Percentiles rank a stretch among this genome's conserved stretches.
These are phyloP conservation scores for Ursus arctos DNA, from an alignment of 2,113 vertebrate species.

Conservation along the genomic window DNA sequence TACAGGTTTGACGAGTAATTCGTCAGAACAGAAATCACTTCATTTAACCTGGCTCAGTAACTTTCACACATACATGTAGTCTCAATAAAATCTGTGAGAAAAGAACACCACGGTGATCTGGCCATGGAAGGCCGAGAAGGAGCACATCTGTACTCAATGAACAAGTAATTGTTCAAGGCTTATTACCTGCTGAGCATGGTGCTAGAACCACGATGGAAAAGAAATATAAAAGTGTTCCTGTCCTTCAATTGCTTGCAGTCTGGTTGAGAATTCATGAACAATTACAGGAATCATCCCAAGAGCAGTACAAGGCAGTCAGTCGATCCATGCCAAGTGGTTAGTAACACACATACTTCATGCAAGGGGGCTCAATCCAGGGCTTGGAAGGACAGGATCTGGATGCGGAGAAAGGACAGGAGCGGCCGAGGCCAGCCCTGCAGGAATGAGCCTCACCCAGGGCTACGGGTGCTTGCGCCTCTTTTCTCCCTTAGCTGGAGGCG, in stretches of 20 bases:
- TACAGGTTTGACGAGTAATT: slow-evolving; percentile 43
- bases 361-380: background rate
- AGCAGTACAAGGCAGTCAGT: background rate
- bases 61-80: slow-evolving; percentile 67
- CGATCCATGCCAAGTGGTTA: background rate
- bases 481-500: background rate
- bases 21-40: slow-evolving; percentile 65
- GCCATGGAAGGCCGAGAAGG: background rate
- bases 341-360: background rate
- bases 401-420: background rate
- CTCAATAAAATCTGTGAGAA: slow-evolving; percentile 69
- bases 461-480: background rate
- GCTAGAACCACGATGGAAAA: background rate
- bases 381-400: background rate
- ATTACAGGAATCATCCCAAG: background rate
- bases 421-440: background rate
- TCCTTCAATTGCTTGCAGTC: slow-evolving; percentile 58
- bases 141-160: slow-evolving; percentile 80
- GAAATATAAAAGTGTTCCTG: slow-evolving; percentile 46
- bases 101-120: slow-evolving; percentile 57
- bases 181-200: slow-evolving; percentile 69
- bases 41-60: slow-evolving; percentile 69
- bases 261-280: background rate
- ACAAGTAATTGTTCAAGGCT: slow-evolving; percentile 58
- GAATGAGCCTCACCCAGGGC: background rate